phyloP scores from a whole-genome alignment of 1,140 invertebrate genomes.

The Hyles vespertilio region DNA sequence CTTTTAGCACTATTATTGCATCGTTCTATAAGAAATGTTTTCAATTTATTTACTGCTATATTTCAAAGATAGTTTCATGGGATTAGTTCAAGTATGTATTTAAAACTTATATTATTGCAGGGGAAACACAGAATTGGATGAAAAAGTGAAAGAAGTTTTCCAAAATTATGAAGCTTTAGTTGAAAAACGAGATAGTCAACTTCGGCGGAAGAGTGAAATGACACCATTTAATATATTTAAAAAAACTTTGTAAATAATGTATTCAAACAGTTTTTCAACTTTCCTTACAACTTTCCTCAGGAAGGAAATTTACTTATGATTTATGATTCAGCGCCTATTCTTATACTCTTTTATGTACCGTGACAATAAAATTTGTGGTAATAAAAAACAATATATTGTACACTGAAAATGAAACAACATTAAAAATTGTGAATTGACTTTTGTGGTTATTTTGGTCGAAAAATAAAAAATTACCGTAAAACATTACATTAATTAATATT shows the following conservation, averaged over 20 bases:
- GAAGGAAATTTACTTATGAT: no score
- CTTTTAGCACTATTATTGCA: no score
- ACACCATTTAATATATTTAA: neutral
- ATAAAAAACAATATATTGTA: no score
- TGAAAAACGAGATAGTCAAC: conserved; percentile 16
- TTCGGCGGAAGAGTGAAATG: conserved; percentile 6
- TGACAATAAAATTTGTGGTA: no score
- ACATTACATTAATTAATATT: no score
- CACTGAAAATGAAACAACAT: no score
- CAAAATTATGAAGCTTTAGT: conserved; percentile 18
- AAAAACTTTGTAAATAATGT: conserved; percentile 5
- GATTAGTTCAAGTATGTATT: conserved; percentile 1
- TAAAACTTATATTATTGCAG: conserved; percentile 20
- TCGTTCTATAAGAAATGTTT: neutral
- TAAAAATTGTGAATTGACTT: no score
- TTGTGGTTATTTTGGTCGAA: no score
- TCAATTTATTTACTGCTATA: neutral
- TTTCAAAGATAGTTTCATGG: neutral
- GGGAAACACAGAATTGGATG: conserved; percentile 22
- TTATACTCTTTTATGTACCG: no score
- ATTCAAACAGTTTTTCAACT: neutral
- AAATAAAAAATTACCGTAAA: no score
- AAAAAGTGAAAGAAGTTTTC: conserved; percentile 23
- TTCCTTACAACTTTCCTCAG: no score
- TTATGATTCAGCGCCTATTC: no score